These are phyloP conservation scores for Formica exsecta DNA, from an alignment of 1,140 invertebrate genomes.

Conservation along the genomic window DNA sequence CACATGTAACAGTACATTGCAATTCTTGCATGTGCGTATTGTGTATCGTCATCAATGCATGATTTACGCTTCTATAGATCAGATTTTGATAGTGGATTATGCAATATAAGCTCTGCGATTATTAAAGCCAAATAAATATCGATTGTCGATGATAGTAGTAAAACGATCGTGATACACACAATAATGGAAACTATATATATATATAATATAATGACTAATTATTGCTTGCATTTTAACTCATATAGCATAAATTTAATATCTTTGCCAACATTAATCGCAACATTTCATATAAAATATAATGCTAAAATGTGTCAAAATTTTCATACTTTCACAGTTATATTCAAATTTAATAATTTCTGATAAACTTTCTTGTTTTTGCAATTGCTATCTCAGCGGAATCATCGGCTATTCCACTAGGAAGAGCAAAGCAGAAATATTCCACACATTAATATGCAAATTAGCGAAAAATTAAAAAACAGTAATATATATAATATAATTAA, in stretches of 20 bases:
- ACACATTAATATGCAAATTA: conserved; percentile 49
- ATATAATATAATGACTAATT: conserved; percentile 3
- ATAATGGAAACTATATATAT: neutral
- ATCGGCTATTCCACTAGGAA: conserved; percentile 20
- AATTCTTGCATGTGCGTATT: neutral
- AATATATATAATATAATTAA: neutral
- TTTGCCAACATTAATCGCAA: neutral
- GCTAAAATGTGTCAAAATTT: neutral
- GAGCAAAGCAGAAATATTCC: neutral
- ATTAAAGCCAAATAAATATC: conserved; percentile 17
- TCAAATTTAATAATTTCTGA: conserved; percentile 8
- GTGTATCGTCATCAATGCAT: neutral
- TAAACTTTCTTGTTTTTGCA: conserved; percentile 42
- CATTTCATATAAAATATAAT: too few relatives aligned
- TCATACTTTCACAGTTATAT: neutral
- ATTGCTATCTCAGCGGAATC: neutral
- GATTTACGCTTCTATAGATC: conserved; percentile 31
- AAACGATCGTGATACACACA: neutral
- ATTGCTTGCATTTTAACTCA: conserved; percentile 23
- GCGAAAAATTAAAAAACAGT: neutral
- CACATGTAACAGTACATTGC: neutral
- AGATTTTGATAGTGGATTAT: conserved; percentile 23
- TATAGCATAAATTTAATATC: conserved; percentile 27
- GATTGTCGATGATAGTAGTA: conserved; percentile 30
- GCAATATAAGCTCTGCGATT: neutral